These are phyloP conservation scores for Radopholus similis DNA, from an alignment of 1,140 invertebrate genomes.

Conservation along the genomic window DNA sequence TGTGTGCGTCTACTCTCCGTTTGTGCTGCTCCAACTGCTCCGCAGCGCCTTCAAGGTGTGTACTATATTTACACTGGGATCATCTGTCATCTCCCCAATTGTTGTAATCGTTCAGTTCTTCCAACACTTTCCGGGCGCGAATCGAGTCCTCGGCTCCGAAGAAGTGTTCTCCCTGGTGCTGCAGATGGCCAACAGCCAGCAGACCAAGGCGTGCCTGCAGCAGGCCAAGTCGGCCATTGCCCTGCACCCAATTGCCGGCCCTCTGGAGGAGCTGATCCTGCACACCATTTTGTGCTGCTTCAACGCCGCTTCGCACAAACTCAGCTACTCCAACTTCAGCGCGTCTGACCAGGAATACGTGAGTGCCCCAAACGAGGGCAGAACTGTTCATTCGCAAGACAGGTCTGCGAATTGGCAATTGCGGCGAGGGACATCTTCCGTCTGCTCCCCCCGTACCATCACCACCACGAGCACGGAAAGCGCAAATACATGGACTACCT, in stretches of 20 bases:
- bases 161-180: not conserved
- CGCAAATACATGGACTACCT: constrained; percentile 18
- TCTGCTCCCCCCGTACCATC: not conserved
- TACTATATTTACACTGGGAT: not conserved
- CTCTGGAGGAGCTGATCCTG: constrained; percentile 2
- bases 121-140: constrained; percentile 5
- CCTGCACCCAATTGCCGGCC: constrained; percentile 1
- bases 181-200: constrained; percentile 5
- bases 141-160: not conserved
- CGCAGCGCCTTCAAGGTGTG: constrained; percentile 12
- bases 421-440: constrained; percentile 8
- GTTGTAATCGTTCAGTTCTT: not conserved
- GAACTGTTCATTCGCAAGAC: not conserved
- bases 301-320: constrained; percentile 15
- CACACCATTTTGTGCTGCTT: constrained; percentile 14
- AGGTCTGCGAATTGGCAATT: constrained; percentile 17
- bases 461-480: not conserved
- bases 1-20: constrained; percentile 26
- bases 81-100: not conserved
- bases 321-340: constrained; percentile 9
- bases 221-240: constrained; percentile 8
- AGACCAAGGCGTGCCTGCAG: constrained; percentile 7
- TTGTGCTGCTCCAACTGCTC: constrained; percentile 28
- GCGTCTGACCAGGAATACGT: constrained; percentile 16
- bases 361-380: not conserved